Conservation (phyloP, 1,140 invertebrate genomes). For the Dendroctonus valens region DNA sequence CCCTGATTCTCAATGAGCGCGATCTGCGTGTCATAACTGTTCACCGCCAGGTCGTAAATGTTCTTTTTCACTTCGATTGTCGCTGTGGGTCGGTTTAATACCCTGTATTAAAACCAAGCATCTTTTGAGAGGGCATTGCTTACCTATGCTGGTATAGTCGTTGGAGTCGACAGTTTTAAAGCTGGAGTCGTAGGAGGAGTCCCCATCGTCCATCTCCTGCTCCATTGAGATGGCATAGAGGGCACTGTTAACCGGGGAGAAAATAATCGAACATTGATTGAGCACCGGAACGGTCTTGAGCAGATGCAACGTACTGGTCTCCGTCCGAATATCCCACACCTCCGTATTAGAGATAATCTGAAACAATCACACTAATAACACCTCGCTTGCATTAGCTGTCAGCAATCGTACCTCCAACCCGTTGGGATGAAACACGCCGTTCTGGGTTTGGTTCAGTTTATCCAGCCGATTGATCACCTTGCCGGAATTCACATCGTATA, state of each 20-base stretch:
- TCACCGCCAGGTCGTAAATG: slow-evolving; percentile 73
- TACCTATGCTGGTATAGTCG: slow-evolving; percentile 91
- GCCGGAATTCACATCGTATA: slow-evolving; percentile 89
- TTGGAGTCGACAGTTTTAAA: slow-evolving; percentile 92
- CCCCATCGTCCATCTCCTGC: slow-evolving; percentile 49
- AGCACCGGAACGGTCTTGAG: slow-evolving; percentile 89
- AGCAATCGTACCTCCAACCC: slow-evolving; percentile 75
- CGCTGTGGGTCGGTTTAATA: slow-evolving; percentile 34
- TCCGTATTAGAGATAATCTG: slow-evolving; percentile 81
- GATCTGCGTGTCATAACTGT: slow-evolving; percentile 75
- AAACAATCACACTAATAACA: slow-evolving; percentile 34
- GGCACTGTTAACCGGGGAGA: slow-evolving; percentile 66
- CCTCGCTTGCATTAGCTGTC: neutral
- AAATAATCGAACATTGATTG: slow-evolving; percentile 81
- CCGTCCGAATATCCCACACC: slow-evolving; percentile 97
- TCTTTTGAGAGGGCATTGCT: neutral
- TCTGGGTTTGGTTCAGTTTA: slow-evolving; percentile 92
- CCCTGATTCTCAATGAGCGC: slow-evolving; percentile 81
- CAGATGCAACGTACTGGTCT: slow-evolving; percentile 90
- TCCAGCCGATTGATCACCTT: slow-evolving; percentile 96
- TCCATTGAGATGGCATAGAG: slow-evolving; percentile 59
- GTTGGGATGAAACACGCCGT: slow-evolving; percentile 96
- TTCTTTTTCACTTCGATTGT: slow-evolving; percentile 56
- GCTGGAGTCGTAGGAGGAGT: slow-evolving; percentile 73
- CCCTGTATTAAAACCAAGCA: neutral